A percentile compares a stretch with the other conserved stretches of the same genome.
These are phyloP conservation scores for Heliconius sara DNA, from an alignment of 2,888 invertebrate genomes.

Conservation along the genomic window DNA sequence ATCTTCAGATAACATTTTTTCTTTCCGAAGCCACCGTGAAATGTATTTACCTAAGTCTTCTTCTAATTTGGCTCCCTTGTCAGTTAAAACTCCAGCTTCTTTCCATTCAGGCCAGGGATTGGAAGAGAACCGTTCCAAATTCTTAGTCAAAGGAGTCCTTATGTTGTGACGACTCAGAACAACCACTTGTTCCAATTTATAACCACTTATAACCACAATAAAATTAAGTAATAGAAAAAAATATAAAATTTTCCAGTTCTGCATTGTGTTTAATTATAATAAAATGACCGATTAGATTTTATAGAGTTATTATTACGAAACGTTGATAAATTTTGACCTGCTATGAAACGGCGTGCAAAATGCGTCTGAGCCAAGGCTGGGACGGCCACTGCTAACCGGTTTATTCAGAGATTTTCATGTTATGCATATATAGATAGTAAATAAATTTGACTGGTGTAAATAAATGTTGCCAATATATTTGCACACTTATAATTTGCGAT, in stretches of 20 bases:
- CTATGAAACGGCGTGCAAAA: background rate
- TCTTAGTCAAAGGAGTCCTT: constrained; percentile 62
- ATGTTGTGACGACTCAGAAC: constrained; percentile 70
- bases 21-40: constrained; percentile 59
- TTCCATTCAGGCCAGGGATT: constrained; percentile 63
- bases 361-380: constrained; percentile 7
- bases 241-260: background rate
- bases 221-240: constrained; percentile 16
- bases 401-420: constrained; percentile 7
- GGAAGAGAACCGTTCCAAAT: constrained; percentile 56
- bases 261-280: background rate
- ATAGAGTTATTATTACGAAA: background rate
- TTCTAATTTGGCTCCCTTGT: constrained; percentile 68
- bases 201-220: constrained; percentile 18
- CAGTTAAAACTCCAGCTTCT: constrained; percentile 61
- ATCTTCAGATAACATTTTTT: constrained; percentile 54
- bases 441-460: background rate
- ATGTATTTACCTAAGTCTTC: constrained; percentile 67
- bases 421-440: background rate
- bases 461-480: constrained; percentile 14
- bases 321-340: constrained; percentile 12
- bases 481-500: background rate
- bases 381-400: constrained; percentile 17
- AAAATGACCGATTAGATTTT: background rate
- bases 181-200: constrained; percentile 60